phyloP scores from a whole-genome alignment of 1,140 invertebrate genomes.

The Magallana ariakensis region DNA sequence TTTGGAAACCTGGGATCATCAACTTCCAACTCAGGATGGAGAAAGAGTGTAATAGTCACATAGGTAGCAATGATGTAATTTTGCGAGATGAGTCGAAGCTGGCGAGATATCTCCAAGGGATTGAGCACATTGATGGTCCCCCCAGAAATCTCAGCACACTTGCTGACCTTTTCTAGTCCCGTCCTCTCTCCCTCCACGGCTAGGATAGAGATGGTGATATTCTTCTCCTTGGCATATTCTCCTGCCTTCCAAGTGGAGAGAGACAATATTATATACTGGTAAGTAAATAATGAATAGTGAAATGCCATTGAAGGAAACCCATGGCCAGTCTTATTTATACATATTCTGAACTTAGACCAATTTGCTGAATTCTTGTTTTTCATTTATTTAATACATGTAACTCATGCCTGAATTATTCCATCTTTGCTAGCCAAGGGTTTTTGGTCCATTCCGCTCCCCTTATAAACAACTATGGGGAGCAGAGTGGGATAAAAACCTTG shows the following conservation, averaged over 20 bases:
- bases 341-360: too few species aligned
- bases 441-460: too few species aligned
- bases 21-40: constrained; percentile 71
- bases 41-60: constrained; percentile 67
- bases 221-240: constrained; percentile 70
- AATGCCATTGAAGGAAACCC: too few species aligned
- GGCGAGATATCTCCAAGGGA: constrained; percentile 72
- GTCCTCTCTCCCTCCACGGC: constrained; percentile 71
- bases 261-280: too few species aligned
- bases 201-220: constrained; percentile 72
- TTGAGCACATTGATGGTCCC: constrained; percentile 74
- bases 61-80: constrained; percentile 74
- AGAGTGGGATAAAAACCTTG: too few species aligned
- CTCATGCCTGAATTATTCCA: too few species aligned
- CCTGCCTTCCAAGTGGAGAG: constrained; percentile 49
- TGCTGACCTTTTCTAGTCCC: constrained; percentile 66
- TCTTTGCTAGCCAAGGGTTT: too few species aligned
- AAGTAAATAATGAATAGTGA: too few species aligned
- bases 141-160: constrained; percentile 70
- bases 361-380: too few species aligned
- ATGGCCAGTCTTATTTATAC: too few species aligned
- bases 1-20: constrained; percentile 67
- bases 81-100: constrained; percentile 73
- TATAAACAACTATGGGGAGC: too few species aligned
- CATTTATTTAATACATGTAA: too few species aligned